phyloP scores from a whole-genome alignment of 2,113 vertebrate species.

The Tauraco erythrolophus region DNA sequence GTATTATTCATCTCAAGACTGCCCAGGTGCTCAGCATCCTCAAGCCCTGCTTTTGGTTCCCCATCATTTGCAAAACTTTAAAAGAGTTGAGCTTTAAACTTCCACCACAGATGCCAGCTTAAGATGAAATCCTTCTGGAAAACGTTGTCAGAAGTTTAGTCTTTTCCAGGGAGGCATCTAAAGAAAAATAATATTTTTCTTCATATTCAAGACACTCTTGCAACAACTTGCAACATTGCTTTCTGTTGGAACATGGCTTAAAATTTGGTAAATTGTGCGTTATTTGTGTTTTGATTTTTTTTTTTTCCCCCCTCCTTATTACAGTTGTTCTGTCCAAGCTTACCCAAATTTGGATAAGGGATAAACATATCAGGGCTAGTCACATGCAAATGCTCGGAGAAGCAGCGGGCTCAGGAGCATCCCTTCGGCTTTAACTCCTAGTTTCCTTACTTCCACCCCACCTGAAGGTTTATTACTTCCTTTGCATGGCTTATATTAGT shows the following conservation, averaged over 20 bases:
- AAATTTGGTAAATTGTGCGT: neutral
- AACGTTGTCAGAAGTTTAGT: neutral
- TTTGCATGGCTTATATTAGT: neutral
- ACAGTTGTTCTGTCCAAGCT: neutral
- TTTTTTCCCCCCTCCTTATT: neutral
- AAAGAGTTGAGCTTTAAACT: neutral
- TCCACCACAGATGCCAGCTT: neutral
- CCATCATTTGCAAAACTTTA: neutral
- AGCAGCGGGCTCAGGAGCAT: neutral
- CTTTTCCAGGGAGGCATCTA: neutral
- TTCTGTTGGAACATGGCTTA: neutral
- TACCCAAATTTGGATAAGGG: neutral
- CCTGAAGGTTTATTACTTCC: neutral
- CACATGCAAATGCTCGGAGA: rapidly evolving
- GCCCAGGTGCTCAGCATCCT: neutral
- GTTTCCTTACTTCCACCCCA: neutral
- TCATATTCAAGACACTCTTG: neutral
- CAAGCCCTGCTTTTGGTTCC: neutral
- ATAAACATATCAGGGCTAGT: rapidly evolving
- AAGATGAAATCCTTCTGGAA: neutral
- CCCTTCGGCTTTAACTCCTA: neutral
- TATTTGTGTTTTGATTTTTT: neutral
- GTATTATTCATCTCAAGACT: neutral
- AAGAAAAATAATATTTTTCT: neutral
- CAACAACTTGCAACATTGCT: neutral